Evolutionary conservation across 2,797 vertebrate genomes (phyloP), one percentile per base, ranked within the genome.

Genomic region (Lophotriccus pileatus): DNA sequence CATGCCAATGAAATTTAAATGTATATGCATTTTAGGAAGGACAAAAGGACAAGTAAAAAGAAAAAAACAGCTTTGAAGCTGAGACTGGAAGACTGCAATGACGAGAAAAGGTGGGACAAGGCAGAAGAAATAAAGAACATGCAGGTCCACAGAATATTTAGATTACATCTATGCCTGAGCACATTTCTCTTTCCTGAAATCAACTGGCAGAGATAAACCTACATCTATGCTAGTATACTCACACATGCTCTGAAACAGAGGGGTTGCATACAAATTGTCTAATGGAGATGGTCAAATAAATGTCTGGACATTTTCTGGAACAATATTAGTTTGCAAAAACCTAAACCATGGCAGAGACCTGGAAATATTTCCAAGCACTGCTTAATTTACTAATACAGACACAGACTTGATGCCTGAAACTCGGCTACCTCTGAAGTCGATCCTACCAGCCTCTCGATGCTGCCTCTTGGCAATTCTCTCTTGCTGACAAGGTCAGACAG

Each of bases 401-500:
- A 75, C 6, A 4, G 79, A 58, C 73, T 86, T 88, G 76, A 75
- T 55, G 73, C 87, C 66, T 90, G 87, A 94, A 94, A 93, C 53
- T 79, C 74, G 90, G 87, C 36, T 66, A 62, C 72, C 88, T 93
- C 83, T 95, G 67, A 94, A 88, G 93, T 19, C 59, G 56, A 83
- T 74, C 49, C 60, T 77, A 87, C 52, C 68, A 89, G 79, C 62
- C 66, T 93, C 85, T 84, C 10, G 0, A 50, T 62, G 63, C 69
- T 84, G 79, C 85, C 94, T 94, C 89, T 55, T 89, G 79, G 87
- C 93, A 95, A 90, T 90, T 94, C 79, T 93, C 39, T 77, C 91
- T 96, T 93, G 85, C 93, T 94, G 94, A 94, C 94, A 96, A 96
- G 93, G 95, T 96, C 95, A 96, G 55, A 85, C 15, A 84, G 81